phyloP scores from a whole-genome alignment of 2,888 invertebrate species.

The Dicyrtomina minuta region DNA sequence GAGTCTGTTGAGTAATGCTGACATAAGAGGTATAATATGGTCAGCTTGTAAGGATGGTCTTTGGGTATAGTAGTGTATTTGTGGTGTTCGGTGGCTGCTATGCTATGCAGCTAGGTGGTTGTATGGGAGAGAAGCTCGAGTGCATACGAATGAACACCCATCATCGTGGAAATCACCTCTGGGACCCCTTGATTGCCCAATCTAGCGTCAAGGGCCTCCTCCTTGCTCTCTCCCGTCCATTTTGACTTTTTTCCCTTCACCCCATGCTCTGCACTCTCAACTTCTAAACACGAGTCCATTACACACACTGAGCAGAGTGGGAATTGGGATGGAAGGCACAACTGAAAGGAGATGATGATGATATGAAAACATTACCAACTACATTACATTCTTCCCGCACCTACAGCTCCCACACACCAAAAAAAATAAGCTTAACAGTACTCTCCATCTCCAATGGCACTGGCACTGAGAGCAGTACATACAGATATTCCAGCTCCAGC shows the following conservation, averaged over 20 bases:
- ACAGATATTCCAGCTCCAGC: too few species aligned
- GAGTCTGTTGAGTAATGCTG: too few species aligned
- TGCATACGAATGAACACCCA: slow-evolving; percentile 37
- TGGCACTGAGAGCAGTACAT: too few species aligned
- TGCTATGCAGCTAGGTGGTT: too few species aligned
- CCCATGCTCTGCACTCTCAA: slow-evolving; percentile 6
- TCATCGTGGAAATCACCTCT: slow-evolving; percentile 33
- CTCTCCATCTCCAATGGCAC: background rate
- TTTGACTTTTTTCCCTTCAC: slow-evolving; percentile 33
- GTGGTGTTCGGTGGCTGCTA: too few species aligned
- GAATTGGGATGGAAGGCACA: too few species aligned
- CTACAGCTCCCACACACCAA: background rate
- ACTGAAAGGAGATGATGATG: slow-evolving; percentile 22
- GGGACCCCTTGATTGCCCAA: slow-evolving; percentile 42
- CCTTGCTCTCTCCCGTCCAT: slow-evolving; percentile 37
- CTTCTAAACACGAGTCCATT: background rate
- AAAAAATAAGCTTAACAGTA: too few species aligned
- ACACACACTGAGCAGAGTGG: background rate
- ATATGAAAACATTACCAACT: slow-evolving; percentile 21
- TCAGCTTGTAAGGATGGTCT: too few species aligned
- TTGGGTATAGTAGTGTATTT: too few species aligned
- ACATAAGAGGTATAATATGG: too few species aligned
- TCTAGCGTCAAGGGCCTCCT: slow-evolving; percentile 44
- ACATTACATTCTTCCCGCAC: slow-evolving; percentile 27
- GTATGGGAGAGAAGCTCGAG: too few species aligned